These are phyloP conservation scores for Meleagris gallopavo DNA, from an alignment of 2,113 vertebrate species.

Conservation along the genomic window DNA sequence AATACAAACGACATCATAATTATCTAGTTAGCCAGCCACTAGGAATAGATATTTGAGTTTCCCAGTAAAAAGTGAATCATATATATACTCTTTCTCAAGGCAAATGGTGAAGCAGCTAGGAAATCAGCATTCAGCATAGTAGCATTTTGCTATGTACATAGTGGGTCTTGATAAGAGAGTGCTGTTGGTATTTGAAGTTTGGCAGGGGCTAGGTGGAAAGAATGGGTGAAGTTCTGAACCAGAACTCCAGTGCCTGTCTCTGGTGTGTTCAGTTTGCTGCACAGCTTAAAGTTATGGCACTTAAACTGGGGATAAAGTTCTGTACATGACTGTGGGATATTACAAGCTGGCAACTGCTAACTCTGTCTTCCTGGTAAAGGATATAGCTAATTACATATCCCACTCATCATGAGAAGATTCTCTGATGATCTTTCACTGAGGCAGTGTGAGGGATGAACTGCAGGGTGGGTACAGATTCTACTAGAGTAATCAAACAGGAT, in stretches of 20 bases:
- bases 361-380: neutral
- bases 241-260: neutral
- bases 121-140: neutral
- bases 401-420: neutral
- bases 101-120: neutral
- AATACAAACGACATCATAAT: neutral
- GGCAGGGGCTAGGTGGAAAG: neutral
- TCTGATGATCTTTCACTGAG: neutral
- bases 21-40: neutral
- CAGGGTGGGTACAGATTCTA: neutral
- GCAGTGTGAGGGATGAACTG: neutral
- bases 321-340: neutral
- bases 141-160: neutral
- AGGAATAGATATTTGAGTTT: neutral
- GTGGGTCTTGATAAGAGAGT: neutral
- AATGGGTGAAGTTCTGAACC: neutral
- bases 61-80: neutral
- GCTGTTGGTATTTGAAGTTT: neutral
- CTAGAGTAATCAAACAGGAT: neutral
- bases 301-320: neutral
- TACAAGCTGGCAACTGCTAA: neutral
- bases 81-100: neutral
- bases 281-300: neutral
- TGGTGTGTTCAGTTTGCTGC: neutral
- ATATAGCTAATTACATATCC: neutral